Evolutionary conservation across 2,113 vertebrate genomes (phyloP).

Genomic region (Lagopus leucura): DNA sequence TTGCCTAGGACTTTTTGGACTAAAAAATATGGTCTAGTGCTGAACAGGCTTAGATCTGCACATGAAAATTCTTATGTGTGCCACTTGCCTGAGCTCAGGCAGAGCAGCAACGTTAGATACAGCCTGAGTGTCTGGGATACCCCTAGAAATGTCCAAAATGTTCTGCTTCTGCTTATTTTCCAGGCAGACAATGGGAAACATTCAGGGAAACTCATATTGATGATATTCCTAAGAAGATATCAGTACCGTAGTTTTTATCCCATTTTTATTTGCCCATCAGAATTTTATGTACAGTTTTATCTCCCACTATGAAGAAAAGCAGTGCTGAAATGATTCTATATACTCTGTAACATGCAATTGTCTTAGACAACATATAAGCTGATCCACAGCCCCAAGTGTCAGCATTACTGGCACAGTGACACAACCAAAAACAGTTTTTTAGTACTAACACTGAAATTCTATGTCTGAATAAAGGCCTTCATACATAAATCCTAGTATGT

Average conservation of each 20-base stretch:
- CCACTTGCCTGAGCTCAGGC: background rate
- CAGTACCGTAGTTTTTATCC: background rate
- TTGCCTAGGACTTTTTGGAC: background rate
- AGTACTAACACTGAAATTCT: background rate
- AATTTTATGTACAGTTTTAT: background rate
- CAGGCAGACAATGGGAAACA: background rate
- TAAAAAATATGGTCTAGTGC: background rate
- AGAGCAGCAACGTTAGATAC: background rate
- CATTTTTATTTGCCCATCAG: background rate
- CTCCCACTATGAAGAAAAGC: background rate
- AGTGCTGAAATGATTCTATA: background rate
- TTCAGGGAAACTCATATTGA: background rate
- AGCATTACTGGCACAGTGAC: background rate
- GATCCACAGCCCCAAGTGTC: background rate
- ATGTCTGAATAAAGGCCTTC: background rate
- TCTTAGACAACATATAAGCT: background rate
- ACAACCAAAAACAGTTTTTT: background rate
- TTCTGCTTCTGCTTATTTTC: background rate
- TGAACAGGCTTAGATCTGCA: background rate
- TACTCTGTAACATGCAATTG: background rate
- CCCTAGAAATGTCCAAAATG: background rate
- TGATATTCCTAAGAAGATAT: background rate
- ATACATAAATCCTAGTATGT: background rate
- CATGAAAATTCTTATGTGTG: fast-evolving
- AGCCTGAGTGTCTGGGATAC: background rate